Conservation (phyloP, 2,888 invertebrate species). For the Stenoptilia bipunctidactyla region DNA sequence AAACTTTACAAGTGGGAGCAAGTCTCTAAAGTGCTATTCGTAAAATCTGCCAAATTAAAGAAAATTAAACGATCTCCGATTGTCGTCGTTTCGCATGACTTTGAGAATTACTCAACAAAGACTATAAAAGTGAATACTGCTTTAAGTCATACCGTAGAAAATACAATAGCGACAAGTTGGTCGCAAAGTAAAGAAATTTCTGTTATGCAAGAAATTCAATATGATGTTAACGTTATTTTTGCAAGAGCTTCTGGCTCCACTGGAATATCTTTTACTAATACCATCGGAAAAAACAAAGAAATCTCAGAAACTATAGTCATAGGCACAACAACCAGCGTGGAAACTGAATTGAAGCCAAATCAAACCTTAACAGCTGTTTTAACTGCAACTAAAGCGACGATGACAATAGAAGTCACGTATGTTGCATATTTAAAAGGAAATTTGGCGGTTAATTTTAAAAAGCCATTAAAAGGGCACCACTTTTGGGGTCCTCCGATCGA, state of each 20-base stretch:
- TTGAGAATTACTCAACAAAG: constrained; percentile 36
- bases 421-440: constrained; percentile 33
- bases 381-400: constrained; percentile 31
- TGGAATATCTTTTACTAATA: constrained; percentile 33
- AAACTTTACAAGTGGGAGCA: constrained; percentile 40
- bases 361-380: constrained; percentile 39
- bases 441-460: constrained; percentile 41
- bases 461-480: constrained; percentile 31
- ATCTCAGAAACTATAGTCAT: constrained; percentile 35
- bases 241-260: constrained; percentile 33
- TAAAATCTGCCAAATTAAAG: constrained; percentile 32
- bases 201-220: constrained; percentile 38
- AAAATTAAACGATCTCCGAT: constrained; percentile 23
- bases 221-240: constrained; percentile 37
- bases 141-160: constrained; percentile 42
- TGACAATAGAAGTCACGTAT: constrained; percentile 41
- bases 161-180: constrained; percentile 41
- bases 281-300: constrained; percentile 40
- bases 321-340: constrained; percentile 36
- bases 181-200: constrained; percentile 28
- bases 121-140: constrained; percentile 48
- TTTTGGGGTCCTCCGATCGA: constrained; percentile 39
- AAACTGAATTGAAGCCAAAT: constrained; percentile 39
- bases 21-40: constrained; percentile 27
- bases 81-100: constrained; percentile 34